Conservation (phyloP, 2,888 invertebrate genomes). For the Monochamus alternatus region DNA sequence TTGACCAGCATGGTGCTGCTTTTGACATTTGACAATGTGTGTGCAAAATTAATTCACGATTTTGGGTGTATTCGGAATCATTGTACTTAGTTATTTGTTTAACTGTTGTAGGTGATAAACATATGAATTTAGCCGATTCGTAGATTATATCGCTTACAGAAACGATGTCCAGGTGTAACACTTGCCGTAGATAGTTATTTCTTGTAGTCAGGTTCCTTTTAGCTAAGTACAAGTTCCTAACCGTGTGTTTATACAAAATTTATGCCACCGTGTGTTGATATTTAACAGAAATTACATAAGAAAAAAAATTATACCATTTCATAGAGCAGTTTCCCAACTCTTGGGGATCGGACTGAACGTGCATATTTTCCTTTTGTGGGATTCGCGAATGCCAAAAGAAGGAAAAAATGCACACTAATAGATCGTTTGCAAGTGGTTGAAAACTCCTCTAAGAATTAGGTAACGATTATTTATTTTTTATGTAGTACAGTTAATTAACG, state of each 20-base stretch:
- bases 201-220: neutral
- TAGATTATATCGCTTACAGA: neutral
- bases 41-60: conserved; percentile 60
- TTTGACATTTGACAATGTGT: conserved; percentile 69
- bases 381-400: too few relatives aligned
- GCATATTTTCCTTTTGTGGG: too few relatives aligned
- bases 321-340: too few relatives aligned
- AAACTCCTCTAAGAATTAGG: too few relatives aligned
- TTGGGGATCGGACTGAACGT: too few relatives aligned
- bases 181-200: neutral
- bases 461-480: too few relatives aligned
- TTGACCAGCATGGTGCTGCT: conserved; percentile 71
- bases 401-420: too few relatives aligned
- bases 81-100: conserved; percentile 44
- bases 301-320: neutral
- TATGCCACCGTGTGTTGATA: conserved; percentile 29
- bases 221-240: conserved; percentile 43
- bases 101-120: neutral
- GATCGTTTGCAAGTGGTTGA: too few relatives aligned
- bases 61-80: conserved; percentile 46
- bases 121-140: neutral
- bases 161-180: neutral
- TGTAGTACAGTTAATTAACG: too few relatives aligned
- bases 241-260: conserved; percentile 43
- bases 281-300: neutral